These are phyloP conservation scores for Aleiodes alternator DNA, from an alignment of 2,888 invertebrate genomes.

Conservation along the genomic window DNA sequence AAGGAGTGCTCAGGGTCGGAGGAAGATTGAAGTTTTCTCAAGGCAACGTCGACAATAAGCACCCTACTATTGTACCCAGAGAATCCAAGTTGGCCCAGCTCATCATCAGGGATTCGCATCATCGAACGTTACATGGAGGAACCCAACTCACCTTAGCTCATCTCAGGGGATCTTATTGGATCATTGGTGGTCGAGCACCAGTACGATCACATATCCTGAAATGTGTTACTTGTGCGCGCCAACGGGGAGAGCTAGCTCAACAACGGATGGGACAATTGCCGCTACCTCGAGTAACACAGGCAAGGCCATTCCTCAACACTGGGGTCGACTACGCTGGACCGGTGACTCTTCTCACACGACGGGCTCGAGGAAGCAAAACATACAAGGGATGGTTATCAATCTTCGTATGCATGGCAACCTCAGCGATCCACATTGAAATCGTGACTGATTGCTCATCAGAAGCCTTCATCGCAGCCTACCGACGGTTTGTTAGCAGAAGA, in stretches of 20 bases:
- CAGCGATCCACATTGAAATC: constrained; percentile 41
- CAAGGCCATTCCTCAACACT: constrained; percentile 48
- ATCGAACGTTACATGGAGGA: constrained; percentile 45
- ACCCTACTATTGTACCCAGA: constrained; percentile 41
- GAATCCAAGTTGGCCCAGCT: constrained; percentile 30
- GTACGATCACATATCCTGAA: constrained; percentile 42
- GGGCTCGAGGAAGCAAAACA: constrained; percentile 39
- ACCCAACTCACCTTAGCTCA: constrained; percentile 46
- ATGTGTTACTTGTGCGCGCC: constrained; percentile 52
- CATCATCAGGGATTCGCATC: constrained; percentile 44
- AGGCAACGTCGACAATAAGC: constrained; percentile 36
- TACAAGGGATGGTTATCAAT: constrained; percentile 51
- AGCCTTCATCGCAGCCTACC: constrained; percentile 39
- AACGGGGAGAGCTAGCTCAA: constrained; percentile 41
- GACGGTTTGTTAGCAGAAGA: constrained; percentile 36
- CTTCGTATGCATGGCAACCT: constrained; percentile 50
- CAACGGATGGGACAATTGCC: constrained; percentile 58
- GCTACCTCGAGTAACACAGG: constrained; percentile 38
- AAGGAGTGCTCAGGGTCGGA: constrained; percentile 50
- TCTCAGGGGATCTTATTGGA: constrained; percentile 49
- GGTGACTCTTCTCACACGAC: constrained; percentile 43
- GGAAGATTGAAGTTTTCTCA: constrained; percentile 41
- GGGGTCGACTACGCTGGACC: constrained; percentile 60
- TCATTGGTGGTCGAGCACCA: constrained; percentile 47
- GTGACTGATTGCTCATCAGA: constrained; percentile 46